A percentile compares a stretch with the other conserved stretches of the same genome.
Evolutionary conservation across 2,888 invertebrate genomes (phyloP).

Genomic region (Stenurella melanura): DNA sequence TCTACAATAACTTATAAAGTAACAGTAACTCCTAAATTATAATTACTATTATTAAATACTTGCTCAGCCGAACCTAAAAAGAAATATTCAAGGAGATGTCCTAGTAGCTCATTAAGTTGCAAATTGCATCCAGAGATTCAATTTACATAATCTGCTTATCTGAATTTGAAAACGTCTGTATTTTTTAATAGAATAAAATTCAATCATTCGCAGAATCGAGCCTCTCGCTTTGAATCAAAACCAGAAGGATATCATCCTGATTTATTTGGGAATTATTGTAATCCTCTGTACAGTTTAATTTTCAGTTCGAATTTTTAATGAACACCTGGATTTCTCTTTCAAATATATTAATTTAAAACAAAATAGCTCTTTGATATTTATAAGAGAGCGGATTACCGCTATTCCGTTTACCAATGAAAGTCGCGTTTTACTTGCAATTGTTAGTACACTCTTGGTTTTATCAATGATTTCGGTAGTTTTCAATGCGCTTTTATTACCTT

Average conservation of each 20-base stretch:
- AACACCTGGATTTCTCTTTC: too few species aligned
- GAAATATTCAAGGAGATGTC: not conserved
- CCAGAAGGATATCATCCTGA: not conserved
- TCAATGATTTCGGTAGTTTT: too few species aligned
- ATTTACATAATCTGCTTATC: slow-evolving; percentile 14
- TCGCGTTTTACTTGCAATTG: too few species aligned
- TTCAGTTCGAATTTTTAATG: too few species aligned
- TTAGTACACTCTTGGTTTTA: too few species aligned
- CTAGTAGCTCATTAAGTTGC: slow-evolving; percentile 2
- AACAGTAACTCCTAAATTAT: not conserved
- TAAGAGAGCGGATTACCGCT: too few species aligned
- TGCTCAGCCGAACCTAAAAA: not conserved
- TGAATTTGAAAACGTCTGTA: slow-evolving; percentile 1
- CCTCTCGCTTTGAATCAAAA: not conserved
- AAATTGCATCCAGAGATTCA: slow-evolving; percentile 9
- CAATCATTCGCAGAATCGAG: slow-evolving; percentile 1
- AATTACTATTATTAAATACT: slow-evolving; percentile 7
- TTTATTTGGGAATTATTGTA: not conserved
- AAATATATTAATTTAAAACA: too few species aligned
- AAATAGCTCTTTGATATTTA: too few species aligned
- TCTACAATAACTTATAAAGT: not conserved
- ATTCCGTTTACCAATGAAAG: too few species aligned
- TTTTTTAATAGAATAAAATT: slow-evolving; percentile 7
- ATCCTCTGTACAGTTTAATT: not conserved
- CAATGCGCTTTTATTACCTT: too few species aligned